phyloP scores from a whole-genome alignment of 2,888 invertebrate genomes.

The Cantharis rustica region DNA sequence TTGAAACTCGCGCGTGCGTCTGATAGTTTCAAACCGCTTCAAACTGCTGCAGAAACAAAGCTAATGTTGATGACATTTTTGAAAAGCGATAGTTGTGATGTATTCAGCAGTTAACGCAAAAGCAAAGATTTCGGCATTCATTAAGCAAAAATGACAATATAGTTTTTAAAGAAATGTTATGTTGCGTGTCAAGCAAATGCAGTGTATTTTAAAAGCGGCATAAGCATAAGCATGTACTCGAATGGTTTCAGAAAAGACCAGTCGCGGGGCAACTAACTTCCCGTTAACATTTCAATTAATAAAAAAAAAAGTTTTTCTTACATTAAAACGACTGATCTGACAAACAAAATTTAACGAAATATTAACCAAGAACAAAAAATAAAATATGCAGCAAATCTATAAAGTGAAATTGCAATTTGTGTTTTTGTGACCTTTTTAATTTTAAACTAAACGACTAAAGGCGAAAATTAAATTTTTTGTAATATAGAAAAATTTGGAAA shows the following conservation, averaged over 20 bases:
- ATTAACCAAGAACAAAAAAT: constrained; percentile 28
- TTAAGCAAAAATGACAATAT: constrained; percentile 21
- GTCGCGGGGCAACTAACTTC: constrained; percentile 67
- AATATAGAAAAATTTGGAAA: constrained; percentile 22
- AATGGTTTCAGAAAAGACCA: constrained; percentile 74
- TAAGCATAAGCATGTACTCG: constrained; percentile 42
- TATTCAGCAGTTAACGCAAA: constrained; percentile 20
- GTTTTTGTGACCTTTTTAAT: constrained; percentile 52
- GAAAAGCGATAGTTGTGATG: constrained; percentile 5
- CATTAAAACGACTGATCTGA: constrained; percentile 53
- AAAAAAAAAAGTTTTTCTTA: constrained; percentile 11
- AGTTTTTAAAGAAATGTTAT: constrained; percentile 16
- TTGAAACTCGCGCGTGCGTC: too few species aligned
- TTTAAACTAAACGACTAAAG: constrained; percentile 47
- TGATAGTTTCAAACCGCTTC: too few species aligned
- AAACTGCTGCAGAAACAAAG: too few species aligned
- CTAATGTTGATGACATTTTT: not conserved
- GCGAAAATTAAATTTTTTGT: constrained; percentile 36
- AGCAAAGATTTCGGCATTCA: constrained; percentile 23
- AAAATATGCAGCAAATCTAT: constrained; percentile 56
- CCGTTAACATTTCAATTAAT: constrained; percentile 29
- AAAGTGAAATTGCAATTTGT: constrained; percentile 56
- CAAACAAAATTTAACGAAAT: constrained; percentile 29
- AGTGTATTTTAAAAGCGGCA: constrained; percentile 37
- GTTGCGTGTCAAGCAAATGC: constrained; percentile 38